Evolutionary conservation across 1,140 invertebrate species (phyloP), one percentile per base, ranked within the genome.

Genomic region (Babylonia areolata): DNA sequence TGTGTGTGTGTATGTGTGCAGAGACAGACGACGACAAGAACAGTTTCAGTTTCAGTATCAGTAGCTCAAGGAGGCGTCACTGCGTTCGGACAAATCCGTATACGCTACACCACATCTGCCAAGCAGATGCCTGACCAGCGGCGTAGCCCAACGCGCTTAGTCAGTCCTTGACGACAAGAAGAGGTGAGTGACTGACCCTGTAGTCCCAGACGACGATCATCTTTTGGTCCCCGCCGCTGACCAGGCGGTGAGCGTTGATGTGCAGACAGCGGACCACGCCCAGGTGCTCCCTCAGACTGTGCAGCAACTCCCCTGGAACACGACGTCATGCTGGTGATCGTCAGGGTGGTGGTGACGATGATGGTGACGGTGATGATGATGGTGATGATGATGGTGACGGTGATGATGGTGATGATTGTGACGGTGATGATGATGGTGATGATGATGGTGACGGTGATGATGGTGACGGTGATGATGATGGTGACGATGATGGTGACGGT

Each of bases 201-300:
- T 90, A 94, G 87, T 94, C 92, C 93, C 93, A 94, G 46, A 94
- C 87, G 39, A 92, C 86, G 40, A 94, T 91, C 88, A 91, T 92
- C 89, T 93, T 94, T 86, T 93, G 93, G 86, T 94, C 93, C 3
- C 93, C 93, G 33, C 92, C 93, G 88, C 90, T 93, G 42, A 94
- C 90, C n/a, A 94, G 89, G 64, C 91, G 86, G 23, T 93, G 85
- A 12, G 91, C 86, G 85, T 92, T 90, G 15, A 94, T 91, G 79
- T 92, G 85, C 11, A 94, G 86, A 89, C 92, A 94, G 71, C 93
- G 71, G 0, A 94, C 93, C 9, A 93, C 89, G 31, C 93, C 93
- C 1, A 94, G 87, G 86, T 94, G 93, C 64, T 91, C 93, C 6
- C 82, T 82, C 40, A 94, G 46, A 17, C 86, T 86, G 87, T 91